Conservation (phyloP, 2,797 vertebrate genomes). For the Mastacembelus armatus region DNA sequence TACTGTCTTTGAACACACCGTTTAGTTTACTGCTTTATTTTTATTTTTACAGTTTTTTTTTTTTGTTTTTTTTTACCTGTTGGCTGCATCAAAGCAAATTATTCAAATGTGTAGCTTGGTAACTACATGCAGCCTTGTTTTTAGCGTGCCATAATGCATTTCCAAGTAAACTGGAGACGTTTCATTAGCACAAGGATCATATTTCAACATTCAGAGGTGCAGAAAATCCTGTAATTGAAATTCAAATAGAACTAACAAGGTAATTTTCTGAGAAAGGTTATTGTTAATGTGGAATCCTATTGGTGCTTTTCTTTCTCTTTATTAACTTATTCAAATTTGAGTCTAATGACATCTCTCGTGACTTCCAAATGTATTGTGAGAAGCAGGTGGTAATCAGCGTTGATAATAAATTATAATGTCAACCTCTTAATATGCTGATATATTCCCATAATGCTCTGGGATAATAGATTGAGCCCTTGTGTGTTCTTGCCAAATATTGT, state of each 20-base stretch:
- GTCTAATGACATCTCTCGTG: conserved; percentile 43
- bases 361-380: conserved; percentile 42
- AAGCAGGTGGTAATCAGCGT: conserved; percentile 42
- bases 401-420: conserved; percentile 61
- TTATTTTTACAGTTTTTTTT: too few relatives aligned
- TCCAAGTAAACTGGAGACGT: background rate
- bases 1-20: too few relatives aligned
- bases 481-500: conserved; percentile 50
- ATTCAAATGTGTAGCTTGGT: background rate
- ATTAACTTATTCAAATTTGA: conserved; percentile 34
- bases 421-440: conserved; percentile 59
- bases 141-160: background rate
- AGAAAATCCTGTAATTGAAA: background rate
- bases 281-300: conserved; percentile 26
- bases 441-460: conserved; percentile 34
- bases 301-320: conserved; percentile 4
- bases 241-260: conserved; percentile 8
- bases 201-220: background rate
- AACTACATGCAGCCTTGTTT: background rate
- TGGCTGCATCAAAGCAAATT: background rate
- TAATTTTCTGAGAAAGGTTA: conserved; percentile 22
- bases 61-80: too few relatives aligned
- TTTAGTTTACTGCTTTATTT: too few relatives aligned
- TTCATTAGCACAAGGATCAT: background rate
- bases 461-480: conserved; percentile 41